Conservation (phyloP, 2,113 vertebrate genomes). For the Empidonax traillii region DNA sequence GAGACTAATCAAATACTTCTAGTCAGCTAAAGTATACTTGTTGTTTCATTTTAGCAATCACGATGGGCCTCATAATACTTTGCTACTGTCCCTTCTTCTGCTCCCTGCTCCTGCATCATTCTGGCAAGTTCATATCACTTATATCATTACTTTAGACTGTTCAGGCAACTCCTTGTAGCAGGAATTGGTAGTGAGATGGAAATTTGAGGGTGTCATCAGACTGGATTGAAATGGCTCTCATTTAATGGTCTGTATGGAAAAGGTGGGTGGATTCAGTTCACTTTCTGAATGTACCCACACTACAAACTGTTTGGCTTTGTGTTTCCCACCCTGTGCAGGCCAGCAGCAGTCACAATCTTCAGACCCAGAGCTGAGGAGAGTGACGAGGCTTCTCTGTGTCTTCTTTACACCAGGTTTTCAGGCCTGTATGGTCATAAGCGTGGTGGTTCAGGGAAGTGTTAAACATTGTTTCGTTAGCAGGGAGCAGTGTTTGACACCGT, state of each 20-base stretch:
- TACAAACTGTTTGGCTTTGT: neutral
- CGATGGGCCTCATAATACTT: neutral
- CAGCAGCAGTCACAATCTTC: neutral
- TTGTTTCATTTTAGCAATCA: neutral
- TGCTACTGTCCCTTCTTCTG: neutral
- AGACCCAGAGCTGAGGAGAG: neutral
- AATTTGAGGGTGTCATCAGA: neutral
- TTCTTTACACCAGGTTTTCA: neutral
- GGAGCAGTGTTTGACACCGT: neutral
- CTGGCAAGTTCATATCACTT: neutral
- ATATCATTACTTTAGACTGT: neutral
- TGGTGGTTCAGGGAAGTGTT: neutral
- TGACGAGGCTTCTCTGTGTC: neutral
- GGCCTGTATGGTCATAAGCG: neutral
- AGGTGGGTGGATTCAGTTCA: neutral
- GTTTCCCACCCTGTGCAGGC: neutral
- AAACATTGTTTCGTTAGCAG: neutral
- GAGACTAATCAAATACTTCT: neutral
- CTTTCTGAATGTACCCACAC: rapidly evolving
- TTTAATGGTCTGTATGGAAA: neutral
- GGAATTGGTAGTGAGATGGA: neutral
- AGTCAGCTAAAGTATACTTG: neutral
- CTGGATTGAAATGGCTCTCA: neutral
- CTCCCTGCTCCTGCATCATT: neutral
- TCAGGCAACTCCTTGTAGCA: neutral